Percentiles rank a stretch among this genome's conserved stretches.
Conservation (phyloP, 2,888 invertebrate species). For the Xylota sylvarum region DNA sequence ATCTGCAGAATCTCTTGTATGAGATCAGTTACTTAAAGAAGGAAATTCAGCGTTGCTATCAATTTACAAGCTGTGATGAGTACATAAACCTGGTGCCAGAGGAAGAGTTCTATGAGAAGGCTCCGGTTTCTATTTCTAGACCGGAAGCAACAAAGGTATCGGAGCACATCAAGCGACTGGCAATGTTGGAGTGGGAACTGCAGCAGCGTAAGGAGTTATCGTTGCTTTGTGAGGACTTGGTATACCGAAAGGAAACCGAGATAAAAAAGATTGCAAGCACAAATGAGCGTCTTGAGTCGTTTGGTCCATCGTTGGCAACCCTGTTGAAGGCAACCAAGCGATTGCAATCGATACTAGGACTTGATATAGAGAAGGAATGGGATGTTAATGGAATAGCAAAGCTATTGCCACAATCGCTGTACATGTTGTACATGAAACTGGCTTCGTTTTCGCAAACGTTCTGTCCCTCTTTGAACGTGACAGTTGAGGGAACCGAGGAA, state of each 20-base stretch:
- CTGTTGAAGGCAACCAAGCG: constrained; percentile 93
- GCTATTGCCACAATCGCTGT: constrained; percentile 92
- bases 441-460: constrained; percentile 89
- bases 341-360: constrained; percentile 93
- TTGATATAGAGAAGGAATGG: constrained; percentile 91
- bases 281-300: constrained; percentile 91
- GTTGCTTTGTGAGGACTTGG: constrained; percentile 90
- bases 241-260: constrained; percentile 91
- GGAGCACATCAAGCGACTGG: constrained; percentile 92
- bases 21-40: constrained; percentile 97
- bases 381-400: constrained; percentile 91
- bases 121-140: constrained; percentile 86
- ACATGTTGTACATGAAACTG: constrained; percentile 94
- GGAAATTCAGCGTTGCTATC: constrained; percentile 97
- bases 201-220: constrained; percentile 94
- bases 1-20: constrained; percentile 96
- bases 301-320: constrained; percentile 91
- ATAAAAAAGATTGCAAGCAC: constrained; percentile 91
- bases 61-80: constrained; percentile 98
- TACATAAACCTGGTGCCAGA: constrained; percentile 94
- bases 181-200: constrained; percentile 96
- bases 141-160: constrained; percentile 89
- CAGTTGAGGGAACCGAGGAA: constrained; percentile 89
- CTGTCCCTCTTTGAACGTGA: constrained; percentile 85
- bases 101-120: constrained; percentile 92